These are phyloP conservation scores for Prenolepis imparis DNA, from an alignment of 2,888 invertebrate genomes.

Conservation along the genomic window DNA sequence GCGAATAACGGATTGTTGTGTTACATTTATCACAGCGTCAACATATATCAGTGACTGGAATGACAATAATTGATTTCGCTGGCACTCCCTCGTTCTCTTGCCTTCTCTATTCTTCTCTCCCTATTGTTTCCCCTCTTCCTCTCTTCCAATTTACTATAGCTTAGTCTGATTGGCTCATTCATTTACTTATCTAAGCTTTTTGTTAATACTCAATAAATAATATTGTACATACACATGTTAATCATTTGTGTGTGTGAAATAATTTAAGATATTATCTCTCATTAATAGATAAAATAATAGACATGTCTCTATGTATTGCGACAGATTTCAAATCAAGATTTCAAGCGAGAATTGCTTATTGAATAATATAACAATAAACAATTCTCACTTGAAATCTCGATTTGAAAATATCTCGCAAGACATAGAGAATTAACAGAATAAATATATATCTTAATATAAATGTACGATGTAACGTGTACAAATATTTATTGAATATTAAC, in stretches of 20 bases:
- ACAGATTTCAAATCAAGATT: too few relatives aligned
- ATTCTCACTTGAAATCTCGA: background rate
- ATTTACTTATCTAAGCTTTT: constrained; percentile 16
- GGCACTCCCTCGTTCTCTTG: constrained; percentile 62
- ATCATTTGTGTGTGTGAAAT: too few relatives aligned
- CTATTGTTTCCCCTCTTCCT: constrained; percentile 34
- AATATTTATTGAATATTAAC: too few relatives aligned
- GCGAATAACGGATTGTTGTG: constrained; percentile 83
- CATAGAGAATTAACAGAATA: too few relatives aligned
- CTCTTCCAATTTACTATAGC: constrained; percentile 7
- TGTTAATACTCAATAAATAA: constrained; percentile 24
- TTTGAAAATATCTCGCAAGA: background rate
- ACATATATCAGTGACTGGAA: constrained; percentile 82
- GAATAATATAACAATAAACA: background rate
- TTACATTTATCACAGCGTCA: constrained; percentile 83
- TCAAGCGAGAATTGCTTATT: too few relatives aligned
- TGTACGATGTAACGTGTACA: too few relatives aligned
- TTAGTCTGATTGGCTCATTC: constrained; percentile 16
- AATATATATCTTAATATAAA: too few relatives aligned
- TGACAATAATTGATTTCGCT: constrained; percentile 85
- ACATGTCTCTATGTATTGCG: too few relatives aligned
- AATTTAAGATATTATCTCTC: too few relatives aligned
- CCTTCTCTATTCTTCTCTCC: constrained; percentile 44
- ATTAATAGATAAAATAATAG: too few relatives aligned
- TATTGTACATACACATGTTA: too few relatives aligned